Evolutionary conservation across 2,888 invertebrate species (phyloP).

Genomic region (Mythimna vitellina): DNA sequence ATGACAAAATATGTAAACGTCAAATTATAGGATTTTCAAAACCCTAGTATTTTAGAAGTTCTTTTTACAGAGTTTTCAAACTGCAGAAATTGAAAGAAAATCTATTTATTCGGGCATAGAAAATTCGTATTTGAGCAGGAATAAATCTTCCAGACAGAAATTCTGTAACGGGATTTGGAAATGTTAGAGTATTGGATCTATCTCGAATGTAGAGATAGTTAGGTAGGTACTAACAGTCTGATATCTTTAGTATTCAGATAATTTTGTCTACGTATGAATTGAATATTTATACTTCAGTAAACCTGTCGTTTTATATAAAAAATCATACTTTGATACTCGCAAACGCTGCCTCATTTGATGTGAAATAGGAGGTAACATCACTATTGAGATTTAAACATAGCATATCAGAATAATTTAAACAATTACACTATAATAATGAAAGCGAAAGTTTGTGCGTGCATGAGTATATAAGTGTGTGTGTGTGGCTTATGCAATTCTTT

Average conservation of each 20-base stretch:
- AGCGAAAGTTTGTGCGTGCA: too few species aligned
- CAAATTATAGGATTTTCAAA: too few species aligned
- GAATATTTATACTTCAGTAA: neutral
- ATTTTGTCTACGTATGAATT: neutral
- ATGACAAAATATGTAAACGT: too few species aligned
- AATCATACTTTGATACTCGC: neutral
- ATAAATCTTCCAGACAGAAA: constrained; percentile 33
- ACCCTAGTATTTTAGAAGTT: neutral
- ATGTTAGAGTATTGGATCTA: constrained; percentile 17
- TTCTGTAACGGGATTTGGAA: constrained; percentile 26
- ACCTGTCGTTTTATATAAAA: neutral
- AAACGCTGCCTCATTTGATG: neutral
- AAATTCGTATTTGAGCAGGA: constrained; percentile 13
- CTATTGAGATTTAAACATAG: neutral
- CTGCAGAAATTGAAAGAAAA: constrained; percentile 26
- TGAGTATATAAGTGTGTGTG: too few species aligned
- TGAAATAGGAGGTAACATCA: neutral
- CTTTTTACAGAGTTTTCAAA: neutral
- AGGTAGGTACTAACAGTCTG: neutral
- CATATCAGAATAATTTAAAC: too few species aligned
- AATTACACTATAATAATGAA: too few species aligned
- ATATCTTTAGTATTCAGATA: neutral
- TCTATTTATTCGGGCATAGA: constrained; percentile 18
- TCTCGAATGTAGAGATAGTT: constrained; percentile 1
- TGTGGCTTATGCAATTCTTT: too few species aligned